Evolutionary conservation across 2,888 invertebrate genomes (phyloP), one percentile per base, ranked within the genome.

Genomic region (Drosophila borealis): DNA sequence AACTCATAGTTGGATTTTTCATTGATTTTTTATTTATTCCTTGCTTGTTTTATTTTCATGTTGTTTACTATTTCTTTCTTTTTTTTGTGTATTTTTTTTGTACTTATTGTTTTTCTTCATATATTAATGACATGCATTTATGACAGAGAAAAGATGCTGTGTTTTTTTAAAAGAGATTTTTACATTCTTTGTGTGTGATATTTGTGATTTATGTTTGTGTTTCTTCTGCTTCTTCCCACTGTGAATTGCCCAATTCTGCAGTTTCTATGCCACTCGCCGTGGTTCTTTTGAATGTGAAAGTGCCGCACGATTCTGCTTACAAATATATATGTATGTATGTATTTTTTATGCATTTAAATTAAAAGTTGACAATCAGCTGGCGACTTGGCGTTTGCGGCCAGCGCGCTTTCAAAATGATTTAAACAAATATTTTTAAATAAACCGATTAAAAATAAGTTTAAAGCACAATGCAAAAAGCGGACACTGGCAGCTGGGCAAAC

Each of bases 101-200:
- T 90, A 81, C 89, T 79, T 79, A 53, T 76, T 81, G 61, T 66
- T 89, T 91, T 90, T 90, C 79, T 84, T 90, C 88, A 86, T 90
- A 84, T 88, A 86, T 85, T 78, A 90, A 91, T 91, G 91, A 91
- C 91, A 91, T 91, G 91, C 91, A 85, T 90, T 77, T 88, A 89
- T 90, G 91, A 91, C 89, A 91, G 81, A 88, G 87, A 85, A 73
- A 85, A 78, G 51, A 64, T 72, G 74, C 68, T 80, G 72, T 77
- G 63, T 64, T 36, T 70, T 29, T 53, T 41, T 53, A 65, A 71
- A 71, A 73, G 70, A 78, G 87, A 75, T 89, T 76, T 89, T 76
- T 87, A 89, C 86, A 89, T 78, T 80, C 80, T 78, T 80, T 67
- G 77, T 82, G 88, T 84, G 67, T 69, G 70, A 60, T 21, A 17